phyloP scores from a whole-genome alignment of 2,797 vertebrate genomes.

The Nyctalus aviator region DNA sequence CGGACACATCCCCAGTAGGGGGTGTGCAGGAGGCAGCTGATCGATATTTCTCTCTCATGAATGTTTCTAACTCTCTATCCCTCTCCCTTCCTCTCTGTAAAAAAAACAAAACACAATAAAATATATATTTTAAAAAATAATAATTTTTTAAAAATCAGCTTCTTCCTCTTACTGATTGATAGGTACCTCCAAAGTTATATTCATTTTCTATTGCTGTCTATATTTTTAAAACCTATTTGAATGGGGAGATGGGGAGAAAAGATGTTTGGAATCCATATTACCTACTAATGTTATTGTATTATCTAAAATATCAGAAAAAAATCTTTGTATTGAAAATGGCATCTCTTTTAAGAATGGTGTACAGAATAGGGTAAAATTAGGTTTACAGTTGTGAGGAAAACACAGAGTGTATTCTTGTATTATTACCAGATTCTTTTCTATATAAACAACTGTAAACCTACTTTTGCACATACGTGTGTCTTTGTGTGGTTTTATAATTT shows the following conservation, averaged over 20 bases:
- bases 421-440: not conserved
- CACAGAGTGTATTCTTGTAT: not conserved
- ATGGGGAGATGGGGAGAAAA: rapidly evolving
- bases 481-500: slow-evolving; percentile 5
- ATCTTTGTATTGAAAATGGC: slow-evolving; percentile 16
- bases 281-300: slow-evolving; percentile 43
- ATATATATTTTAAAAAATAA: no score
- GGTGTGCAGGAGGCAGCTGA: no score
- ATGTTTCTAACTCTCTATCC: no score
- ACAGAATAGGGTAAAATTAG: not conserved
- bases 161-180: not conserved
- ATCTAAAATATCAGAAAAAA: not conserved
- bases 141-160: not conserved
- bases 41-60: no score
- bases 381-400: not conserved
- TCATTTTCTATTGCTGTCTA: not conserved
- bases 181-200: not conserved
- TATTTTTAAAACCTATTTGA: slow-evolving; percentile 9
- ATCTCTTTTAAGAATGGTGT: not conserved
- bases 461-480: not conserved
- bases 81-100: no score
- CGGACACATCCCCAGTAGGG: no score
- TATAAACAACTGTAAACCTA: not conserved
- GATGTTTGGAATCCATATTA: not conserved
- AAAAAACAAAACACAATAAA: no score